Conservation (phyloP, 2,888 invertebrate species). For the Nysson spinosus region DNA sequence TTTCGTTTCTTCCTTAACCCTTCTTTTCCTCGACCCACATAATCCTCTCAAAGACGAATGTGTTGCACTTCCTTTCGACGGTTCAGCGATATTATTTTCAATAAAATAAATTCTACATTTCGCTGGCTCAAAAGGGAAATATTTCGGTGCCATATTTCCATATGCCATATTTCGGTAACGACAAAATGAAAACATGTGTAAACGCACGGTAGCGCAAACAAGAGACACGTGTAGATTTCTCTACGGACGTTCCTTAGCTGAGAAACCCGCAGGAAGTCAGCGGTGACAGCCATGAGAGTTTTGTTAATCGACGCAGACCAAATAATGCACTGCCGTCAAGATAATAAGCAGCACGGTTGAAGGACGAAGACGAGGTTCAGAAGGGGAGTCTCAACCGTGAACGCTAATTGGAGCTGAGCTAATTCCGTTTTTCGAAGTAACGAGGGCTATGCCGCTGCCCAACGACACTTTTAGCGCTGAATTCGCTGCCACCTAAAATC, state of each 20-base stretch:
- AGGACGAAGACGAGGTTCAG: slow-evolving; percentile 15
- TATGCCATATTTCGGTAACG: slow-evolving; percentile 58
- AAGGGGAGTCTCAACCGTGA: slow-evolving; percentile 1
- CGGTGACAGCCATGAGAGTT: slow-evolving; percentile 51
- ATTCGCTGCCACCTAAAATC: neutral
- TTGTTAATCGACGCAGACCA: slow-evolving; percentile 53
- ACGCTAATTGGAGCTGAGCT: slow-evolving; percentile 47
- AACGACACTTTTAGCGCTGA: slow-evolving; percentile 16
- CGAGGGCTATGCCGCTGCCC: slow-evolving; percentile 2
- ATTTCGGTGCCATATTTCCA: no score
- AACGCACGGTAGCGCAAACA: slow-evolving; percentile 35
- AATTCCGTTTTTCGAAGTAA: slow-evolving; percentile 43
- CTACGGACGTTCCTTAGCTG: neutral
- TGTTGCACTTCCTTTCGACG: neutral
- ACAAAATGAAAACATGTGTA: slow-evolving; percentile 63
- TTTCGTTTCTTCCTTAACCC: slow-evolving; percentile 4
- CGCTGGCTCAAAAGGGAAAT: no score
- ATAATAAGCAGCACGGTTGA: slow-evolving; percentile 43
- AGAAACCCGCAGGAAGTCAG: slow-evolving; percentile 17
- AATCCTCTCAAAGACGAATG: slow-evolving; percentile 7
- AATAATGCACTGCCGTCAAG: slow-evolving; percentile 30
- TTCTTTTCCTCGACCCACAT: slow-evolving; percentile 29
- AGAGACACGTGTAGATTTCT: slow-evolving; percentile 42
- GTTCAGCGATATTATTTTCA: no score
- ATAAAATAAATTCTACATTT: no score